Evolutionary conservation across 2,797 vertebrate species (phyloP).

Genomic region (Ctenopoma multispine): DNA sequence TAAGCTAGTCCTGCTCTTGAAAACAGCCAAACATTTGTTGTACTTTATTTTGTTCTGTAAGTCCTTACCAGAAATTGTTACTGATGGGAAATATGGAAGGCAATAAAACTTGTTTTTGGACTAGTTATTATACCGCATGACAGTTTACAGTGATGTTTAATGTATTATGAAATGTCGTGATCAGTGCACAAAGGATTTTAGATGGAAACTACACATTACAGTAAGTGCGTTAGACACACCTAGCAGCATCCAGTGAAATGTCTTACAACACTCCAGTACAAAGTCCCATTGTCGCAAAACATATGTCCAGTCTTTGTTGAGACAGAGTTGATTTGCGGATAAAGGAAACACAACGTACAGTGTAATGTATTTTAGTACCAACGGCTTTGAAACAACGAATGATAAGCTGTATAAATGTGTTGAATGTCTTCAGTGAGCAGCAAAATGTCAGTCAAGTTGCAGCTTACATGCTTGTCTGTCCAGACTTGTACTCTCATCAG

Average conservation of each 20-base stretch:
- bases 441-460: too few relatives aligned
- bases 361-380: too few relatives aligned
- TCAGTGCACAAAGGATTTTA: neutral
- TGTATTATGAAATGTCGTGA: neutral
- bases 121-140: neutral
- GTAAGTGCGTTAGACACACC: neutral
- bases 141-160: neutral
- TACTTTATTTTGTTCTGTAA: conserved; percentile 15
- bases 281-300: neutral
- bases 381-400: too few relatives aligned
- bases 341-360: too few relatives aligned
- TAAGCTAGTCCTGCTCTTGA: conserved; percentile 22
- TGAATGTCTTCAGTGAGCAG: too few relatives aligned
- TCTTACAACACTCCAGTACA: neutral
- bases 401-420: too few relatives aligned
- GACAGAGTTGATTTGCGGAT: too few relatives aligned
- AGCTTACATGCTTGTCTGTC: too few relatives aligned
- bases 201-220: too few relatives aligned
- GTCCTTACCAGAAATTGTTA: conserved; percentile 24
- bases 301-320: too few relatives aligned
- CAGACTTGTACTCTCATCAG: too few relatives aligned
- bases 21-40: conserved; percentile 16
- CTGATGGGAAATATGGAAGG: conserved; percentile 47
- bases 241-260: neutral
- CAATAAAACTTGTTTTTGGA: conserved; percentile 62